Conservation (phyloP, 2,888 invertebrate species). For the Sympetrum striolatum region DNA sequence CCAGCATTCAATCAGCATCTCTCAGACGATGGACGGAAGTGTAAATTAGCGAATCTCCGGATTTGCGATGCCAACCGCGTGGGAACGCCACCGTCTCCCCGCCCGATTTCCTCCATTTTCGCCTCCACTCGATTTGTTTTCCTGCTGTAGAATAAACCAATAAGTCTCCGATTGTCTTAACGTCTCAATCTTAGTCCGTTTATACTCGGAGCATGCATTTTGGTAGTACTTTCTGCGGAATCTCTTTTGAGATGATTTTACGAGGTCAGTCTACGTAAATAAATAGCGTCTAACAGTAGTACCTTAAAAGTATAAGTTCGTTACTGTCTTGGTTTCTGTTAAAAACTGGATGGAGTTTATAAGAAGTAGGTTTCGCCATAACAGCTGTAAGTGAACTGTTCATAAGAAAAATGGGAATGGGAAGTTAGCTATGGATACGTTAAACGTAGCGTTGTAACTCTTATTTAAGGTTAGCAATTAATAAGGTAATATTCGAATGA, state of each 20-base stretch:
- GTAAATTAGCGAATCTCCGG: not conserved
- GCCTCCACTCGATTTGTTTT: not conserved
- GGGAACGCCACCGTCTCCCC: not conserved
- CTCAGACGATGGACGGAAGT: not conserved
- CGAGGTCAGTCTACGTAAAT: not conserved
- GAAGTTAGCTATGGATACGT: too few relatives aligned
- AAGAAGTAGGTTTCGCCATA: too few relatives aligned
- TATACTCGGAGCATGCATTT: not conserved
- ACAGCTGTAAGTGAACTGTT: too few relatives aligned
- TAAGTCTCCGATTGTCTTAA: not conserved
- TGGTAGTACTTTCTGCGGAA: not conserved
- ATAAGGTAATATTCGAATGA: too few relatives aligned
- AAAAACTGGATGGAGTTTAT: too few relatives aligned
- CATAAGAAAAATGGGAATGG: too few relatives aligned
- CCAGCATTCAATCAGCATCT: not conserved
- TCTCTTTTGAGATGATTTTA: not conserved
- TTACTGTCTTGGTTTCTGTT: too few relatives aligned
- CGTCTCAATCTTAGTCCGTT: not conserved
- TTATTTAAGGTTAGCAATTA: too few relatives aligned
- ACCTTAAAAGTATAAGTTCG: too few relatives aligned
- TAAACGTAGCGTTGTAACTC: too few relatives aligned
- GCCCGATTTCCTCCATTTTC: not conserved
- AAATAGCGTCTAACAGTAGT: not conserved
- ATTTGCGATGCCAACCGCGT: not conserved
- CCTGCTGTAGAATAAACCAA: not conserved